These are phyloP conservation scores for Linepithema humile DNA, from an alignment of 1,140 invertebrate species.

Conservation along the genomic window DNA sequence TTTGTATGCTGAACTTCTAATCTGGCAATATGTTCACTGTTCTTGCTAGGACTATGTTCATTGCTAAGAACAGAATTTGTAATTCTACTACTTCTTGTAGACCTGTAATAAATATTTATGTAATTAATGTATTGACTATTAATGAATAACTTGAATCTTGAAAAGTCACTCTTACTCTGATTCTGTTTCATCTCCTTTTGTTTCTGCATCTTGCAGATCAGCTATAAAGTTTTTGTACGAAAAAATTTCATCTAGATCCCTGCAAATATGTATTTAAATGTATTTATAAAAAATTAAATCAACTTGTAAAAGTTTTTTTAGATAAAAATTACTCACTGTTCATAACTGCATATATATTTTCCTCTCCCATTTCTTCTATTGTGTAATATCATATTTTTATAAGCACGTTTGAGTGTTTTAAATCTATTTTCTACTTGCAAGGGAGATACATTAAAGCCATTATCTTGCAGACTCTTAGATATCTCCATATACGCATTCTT, in stretches of 20 bases:
- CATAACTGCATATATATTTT: constrained; percentile 42
- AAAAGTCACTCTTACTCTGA: constrained; percentile 7
- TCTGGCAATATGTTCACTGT: constrained; percentile 4
- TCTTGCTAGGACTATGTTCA: not conserved
- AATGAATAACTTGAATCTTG: not conserved
- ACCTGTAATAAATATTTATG: constrained; percentile 1
- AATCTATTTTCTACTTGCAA: constrained; percentile 42
- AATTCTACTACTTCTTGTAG: not conserved
- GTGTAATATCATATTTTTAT: constrained; percentile 45
- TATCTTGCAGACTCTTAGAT: not conserved
- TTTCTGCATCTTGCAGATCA: not conserved
- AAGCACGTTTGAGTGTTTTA: constrained; percentile 38
- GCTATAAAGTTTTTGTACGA: not conserved
- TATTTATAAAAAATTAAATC: not conserved
- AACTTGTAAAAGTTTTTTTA: not conserved
- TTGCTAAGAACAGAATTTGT: not conserved
- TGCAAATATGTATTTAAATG: not conserved
- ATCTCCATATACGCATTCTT: constrained; percentile 35
- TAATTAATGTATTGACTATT: not conserved
- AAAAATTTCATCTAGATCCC: constrained; percentile 37
- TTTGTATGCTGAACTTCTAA: constrained; percentile 24
- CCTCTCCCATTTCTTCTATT: constrained; percentile 32
- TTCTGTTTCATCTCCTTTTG: not conserved
- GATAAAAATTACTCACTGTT: constrained; percentile 11
- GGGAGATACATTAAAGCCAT: constrained; percentile 9